A percentile compares a stretch with the other conserved stretches of the same genome.
phyloP scores from a whole-genome alignment of 2,113 vertebrate species.

The Podarcis cretensis region DNA sequence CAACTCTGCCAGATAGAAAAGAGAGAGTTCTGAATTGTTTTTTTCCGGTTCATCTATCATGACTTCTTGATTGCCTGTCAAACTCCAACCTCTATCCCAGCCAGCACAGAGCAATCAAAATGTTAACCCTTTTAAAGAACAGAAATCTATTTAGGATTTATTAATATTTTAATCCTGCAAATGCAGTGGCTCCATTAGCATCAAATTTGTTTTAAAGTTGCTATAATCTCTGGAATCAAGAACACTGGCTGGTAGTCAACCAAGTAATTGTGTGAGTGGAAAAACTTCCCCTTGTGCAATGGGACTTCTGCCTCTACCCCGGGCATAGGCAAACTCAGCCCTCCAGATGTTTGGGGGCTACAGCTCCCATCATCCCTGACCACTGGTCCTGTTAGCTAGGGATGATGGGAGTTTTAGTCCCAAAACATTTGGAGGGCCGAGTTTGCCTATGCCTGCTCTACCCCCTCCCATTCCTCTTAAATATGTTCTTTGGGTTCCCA shows the following conservation, averaged over 20 bases:
- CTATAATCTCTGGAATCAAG: conserved; percentile 37
- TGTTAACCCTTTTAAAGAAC: conserved; percentile 39
- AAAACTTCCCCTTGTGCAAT: too few species aligned
- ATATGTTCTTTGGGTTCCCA: too few species aligned
- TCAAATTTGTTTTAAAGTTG: conserved; percentile 34
- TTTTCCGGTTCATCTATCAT: conserved; percentile 12
- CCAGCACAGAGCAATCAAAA: background rate
- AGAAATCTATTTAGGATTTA: conserved; percentile 49
- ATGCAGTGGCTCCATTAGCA: background rate
- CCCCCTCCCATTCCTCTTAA: too few species aligned
- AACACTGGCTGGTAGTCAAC: background rate
- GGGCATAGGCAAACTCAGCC: too few species aligned
- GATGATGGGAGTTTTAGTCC: too few species aligned
- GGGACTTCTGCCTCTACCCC: too few species aligned
- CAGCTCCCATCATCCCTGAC: too few species aligned
- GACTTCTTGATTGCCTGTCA: conserved; percentile 14
- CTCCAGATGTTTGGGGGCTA: too few species aligned
- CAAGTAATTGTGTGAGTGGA: too few species aligned
- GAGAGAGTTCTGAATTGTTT: background rate
- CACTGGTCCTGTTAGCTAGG: too few species aligned
- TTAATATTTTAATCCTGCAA: background rate
- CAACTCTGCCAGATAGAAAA: background rate
- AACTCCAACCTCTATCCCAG: conserved; percentile 18
- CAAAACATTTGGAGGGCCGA: too few species aligned
- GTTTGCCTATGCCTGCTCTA: too few species aligned